Evolutionary conservation across 2,113 vertebrate species (phyloP).

Genomic region (Melanostigma gelatinosum): DNA sequence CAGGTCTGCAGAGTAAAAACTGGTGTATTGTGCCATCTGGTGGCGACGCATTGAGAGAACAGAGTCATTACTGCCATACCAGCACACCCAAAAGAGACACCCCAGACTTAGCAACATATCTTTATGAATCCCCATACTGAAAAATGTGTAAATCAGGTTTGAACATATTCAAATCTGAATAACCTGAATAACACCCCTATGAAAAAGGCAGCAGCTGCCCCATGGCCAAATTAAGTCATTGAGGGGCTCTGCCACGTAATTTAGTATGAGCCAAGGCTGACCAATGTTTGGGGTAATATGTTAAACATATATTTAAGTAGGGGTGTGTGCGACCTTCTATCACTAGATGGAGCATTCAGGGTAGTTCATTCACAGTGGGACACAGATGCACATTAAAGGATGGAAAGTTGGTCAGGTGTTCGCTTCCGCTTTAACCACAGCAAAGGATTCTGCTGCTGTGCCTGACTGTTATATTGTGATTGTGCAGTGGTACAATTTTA

Average conservation of each 20-base stretch:
- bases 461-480: no score
- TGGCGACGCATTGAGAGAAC: conserved; percentile 29
- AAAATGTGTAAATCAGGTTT: neutral
- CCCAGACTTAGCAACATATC: neutral
- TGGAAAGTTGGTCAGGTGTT: no score
- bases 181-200: neutral
- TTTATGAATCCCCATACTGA: neutral
- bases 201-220: neutral
- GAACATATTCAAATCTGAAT: neutral
- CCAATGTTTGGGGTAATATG: no score
- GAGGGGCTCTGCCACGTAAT: neutral
- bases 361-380: no score
- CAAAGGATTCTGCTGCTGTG: no score
- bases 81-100: neutral
- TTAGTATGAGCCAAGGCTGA: no score
- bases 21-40: conserved; percentile 59
- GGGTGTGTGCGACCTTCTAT: no score
- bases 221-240: neutral
- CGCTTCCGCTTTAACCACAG: no score
- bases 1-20: neutral
- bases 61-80: neutral
- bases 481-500: neutral
- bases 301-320: no score
- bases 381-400: no score
- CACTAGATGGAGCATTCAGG: no score